A percentile compares a stretch with the other conserved stretches of the same genome.
phyloP scores from a whole-genome alignment of 2,797 vertebrate genomes.

The Furcifer pardalis region DNA sequence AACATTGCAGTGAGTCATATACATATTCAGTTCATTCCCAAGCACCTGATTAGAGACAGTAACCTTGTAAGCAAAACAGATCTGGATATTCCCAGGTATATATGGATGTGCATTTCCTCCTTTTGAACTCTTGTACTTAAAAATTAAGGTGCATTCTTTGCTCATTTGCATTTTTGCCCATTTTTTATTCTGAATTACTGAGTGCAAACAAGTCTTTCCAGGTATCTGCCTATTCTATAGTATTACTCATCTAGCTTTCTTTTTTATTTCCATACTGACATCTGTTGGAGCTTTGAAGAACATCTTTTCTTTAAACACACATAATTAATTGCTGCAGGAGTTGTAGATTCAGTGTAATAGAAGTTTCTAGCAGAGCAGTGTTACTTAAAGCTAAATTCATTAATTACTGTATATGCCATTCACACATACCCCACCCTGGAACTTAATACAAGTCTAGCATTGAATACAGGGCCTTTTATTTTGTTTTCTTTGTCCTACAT shows the following conservation, averaged over 20 bases:
- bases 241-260: conserved; percentile 52
- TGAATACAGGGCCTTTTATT: too few relatives aligned
- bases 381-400: too few relatives aligned
- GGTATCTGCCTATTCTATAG: conserved; percentile 45
- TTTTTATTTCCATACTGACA: conserved; percentile 81
- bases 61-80: neutral
- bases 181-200: conserved; percentile 42
- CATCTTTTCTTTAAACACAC: conserved; percentile 33
- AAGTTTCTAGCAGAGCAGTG: conserved; percentile 26
- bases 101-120: neutral
- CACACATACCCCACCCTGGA: too few relatives aligned
- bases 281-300: conserved; percentile 79
- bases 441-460: too few relatives aligned
- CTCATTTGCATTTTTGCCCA: conserved; percentile 7
- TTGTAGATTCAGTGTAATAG: conserved; percentile 22
- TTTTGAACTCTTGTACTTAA: neutral
- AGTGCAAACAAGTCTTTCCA: conserved; percentile 43
- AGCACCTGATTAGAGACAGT: neutral
- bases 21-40: neutral
- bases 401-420: too few relatives aligned
- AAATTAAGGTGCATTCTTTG: neutral
- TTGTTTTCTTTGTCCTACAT: neutral
- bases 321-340: conserved; percentile 29
- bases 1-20: neutral
- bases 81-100: neutral